phyloP scores from a whole-genome alignment of 2,888 invertebrate genomes.

The Tetropium fuscum region DNA sequence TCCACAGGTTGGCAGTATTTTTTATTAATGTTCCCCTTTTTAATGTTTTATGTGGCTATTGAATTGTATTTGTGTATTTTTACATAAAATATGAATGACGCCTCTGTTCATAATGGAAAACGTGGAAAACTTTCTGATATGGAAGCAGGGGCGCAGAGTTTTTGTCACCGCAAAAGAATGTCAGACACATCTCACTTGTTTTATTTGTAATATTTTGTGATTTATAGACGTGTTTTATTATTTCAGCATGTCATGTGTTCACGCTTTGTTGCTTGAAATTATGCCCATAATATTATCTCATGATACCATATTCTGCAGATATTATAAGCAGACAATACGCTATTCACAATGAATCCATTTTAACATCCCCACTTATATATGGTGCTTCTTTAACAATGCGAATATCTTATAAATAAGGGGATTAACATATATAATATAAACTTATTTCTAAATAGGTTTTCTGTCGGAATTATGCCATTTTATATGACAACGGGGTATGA shows the following conservation, averaged over 20 bases:
- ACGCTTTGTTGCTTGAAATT: neutral
- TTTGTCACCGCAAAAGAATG: conserved; percentile 17
- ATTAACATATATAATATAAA: too few species aligned
- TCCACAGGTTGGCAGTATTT: conserved; percentile 49
- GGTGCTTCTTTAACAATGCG: too few species aligned
- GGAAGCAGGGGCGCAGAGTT: conserved; percentile 1
- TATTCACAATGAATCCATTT: too few species aligned
- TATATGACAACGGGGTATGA: too few species aligned
- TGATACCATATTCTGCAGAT: too few species aligned
- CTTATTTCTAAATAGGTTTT: too few species aligned
- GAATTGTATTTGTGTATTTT: conserved; percentile 29
- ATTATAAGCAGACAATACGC: too few species aligned
- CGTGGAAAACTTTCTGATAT: conserved; percentile 18
- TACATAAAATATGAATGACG: conserved; percentile 31
- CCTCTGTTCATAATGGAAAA: conserved; percentile 23
- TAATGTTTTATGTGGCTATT: conserved; percentile 25
- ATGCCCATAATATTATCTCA: too few species aligned
- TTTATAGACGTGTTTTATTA: conserved; percentile 16
- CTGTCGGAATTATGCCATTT: too few species aligned
- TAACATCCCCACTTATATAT: too few species aligned
- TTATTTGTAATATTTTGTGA: conserved; percentile 21
- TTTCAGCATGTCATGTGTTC: conserved; percentile 1
- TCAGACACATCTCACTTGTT: conserved; percentile 15
- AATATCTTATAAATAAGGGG: too few species aligned
- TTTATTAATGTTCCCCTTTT: conserved; percentile 36